Evolutionary conservation across 2,888 invertebrate species (phyloP).

Genomic region (Muschampia plurimacula): DNA sequence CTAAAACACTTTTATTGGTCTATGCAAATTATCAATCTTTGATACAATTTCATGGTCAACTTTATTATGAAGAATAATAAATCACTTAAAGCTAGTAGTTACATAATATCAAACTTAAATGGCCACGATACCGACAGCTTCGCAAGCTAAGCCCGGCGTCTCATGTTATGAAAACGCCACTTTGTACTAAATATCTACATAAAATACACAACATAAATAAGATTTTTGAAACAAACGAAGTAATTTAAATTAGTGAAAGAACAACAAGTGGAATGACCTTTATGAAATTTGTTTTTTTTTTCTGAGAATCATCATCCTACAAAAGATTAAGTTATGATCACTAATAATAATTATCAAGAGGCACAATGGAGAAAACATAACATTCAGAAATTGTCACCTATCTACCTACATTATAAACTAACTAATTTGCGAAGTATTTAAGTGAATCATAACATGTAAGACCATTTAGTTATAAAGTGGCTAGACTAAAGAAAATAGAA

Average conservation of each 20-base stretch:
- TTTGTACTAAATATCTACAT: slow-evolving; percentile 70
- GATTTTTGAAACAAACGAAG: slow-evolving; percentile 44
- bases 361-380: slow-evolving; percentile 67
- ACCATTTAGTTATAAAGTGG: slow-evolving; percentile 27
- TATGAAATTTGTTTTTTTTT: slow-evolving; percentile 47
- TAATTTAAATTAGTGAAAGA: slow-evolving; percentile 68
- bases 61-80: slow-evolving; percentile 68
- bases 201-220: slow-evolving; percentile 52
- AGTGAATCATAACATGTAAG: slow-evolving; percentile 21
- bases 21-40: slow-evolving; percentile 73
- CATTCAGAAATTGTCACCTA: slow-evolving; percentile 41
- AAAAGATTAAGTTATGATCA: slow-evolving; percentile 41
- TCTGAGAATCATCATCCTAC: slow-evolving; percentile 65
- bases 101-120: slow-evolving; percentile 77
- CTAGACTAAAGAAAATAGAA: slow-evolving; percentile 32
- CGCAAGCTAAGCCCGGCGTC: slow-evolving; percentile 62
- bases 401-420: slow-evolving; percentile 33
- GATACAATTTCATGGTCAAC: slow-evolving; percentile 72
- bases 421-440: slow-evolving; percentile 17
- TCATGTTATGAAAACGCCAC: slow-evolving; percentile 65
- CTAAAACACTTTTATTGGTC: slow-evolving; percentile 83
- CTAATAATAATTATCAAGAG: slow-evolving; percentile 59
- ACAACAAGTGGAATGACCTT: slow-evolving; percentile 76
- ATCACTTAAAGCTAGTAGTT: slow-evolving; percentile 69
- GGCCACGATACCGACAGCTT: slow-evolving; percentile 76